Percentiles rank a stretch among this genome's conserved stretches.
Evolutionary conservation across 1,140 invertebrate genomes (phyloP).

Genomic region (Drosophila ohnishii): DNA sequence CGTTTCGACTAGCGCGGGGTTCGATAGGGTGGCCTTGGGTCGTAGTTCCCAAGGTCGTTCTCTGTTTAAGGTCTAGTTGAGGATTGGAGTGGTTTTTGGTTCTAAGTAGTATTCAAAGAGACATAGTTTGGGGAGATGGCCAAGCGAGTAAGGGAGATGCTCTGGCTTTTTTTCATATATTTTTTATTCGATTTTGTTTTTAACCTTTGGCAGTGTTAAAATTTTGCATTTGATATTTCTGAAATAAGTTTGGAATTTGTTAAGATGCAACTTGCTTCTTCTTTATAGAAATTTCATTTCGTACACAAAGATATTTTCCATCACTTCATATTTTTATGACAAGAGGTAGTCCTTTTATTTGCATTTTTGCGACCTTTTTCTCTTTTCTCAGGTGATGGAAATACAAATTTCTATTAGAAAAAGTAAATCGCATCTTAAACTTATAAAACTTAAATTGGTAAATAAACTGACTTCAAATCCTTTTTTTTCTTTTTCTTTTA

Average conservation of each 20-base stretch:
- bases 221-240: slow-evolving; percentile 55
- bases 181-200: slow-evolving; percentile 24
- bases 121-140: slow-evolving; percentile 4
- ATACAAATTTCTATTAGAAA: neutral
- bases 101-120: slow-evolving; percentile 11
- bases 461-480: slow-evolving; percentile 3
- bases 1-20: slow-evolving; percentile 47
- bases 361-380: neutral
- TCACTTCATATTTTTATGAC: neutral
- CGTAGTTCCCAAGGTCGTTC: slow-evolving; percentile 33
- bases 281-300: neutral
- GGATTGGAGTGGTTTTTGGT: slow-evolving; percentile 36
- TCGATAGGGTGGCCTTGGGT: slow-evolving; percentile 34
- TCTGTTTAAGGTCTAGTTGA: slow-evolving; percentile 38
- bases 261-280: neutral
- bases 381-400: too few species aligned
- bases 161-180: slow-evolving; percentile 28
- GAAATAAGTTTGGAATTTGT: slow-evolving; percentile 1
- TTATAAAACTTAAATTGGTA: neutral
- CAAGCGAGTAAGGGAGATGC: slow-evolving; percentile 48
- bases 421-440: neutral
- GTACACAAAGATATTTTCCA: neutral
- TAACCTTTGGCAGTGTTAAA: slow-evolving; percentile 62
- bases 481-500: slow-evolving; percentile 1
- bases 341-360: neutral